phyloP scores from a whole-genome alignment of 2,797 vertebrate genomes.

The Trematomus bernacchii region DNA sequence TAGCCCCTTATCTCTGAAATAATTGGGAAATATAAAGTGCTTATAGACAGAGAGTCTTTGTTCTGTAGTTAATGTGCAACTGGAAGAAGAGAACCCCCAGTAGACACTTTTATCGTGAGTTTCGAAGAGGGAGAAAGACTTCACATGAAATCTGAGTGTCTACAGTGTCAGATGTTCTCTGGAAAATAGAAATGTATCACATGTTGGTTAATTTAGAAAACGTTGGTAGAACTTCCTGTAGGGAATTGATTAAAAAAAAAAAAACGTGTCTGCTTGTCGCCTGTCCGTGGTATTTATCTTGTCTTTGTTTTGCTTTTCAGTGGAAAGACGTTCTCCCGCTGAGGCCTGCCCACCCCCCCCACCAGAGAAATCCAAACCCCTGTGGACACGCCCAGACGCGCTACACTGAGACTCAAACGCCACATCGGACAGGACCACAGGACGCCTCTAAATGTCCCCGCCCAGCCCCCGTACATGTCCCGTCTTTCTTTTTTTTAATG shows the following conservation, averaged over 20 bases:
- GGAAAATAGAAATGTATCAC: background rate
- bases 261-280: no score
- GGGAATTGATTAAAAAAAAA: no score
- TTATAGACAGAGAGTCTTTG: conserved; percentile 27
- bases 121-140: background rate
- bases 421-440: conserved; percentile 71
- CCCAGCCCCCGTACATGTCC: conserved; percentile 63
- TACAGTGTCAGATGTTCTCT: no score
- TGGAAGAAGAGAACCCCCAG: background rate
- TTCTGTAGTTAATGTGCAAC: conserved; percentile 43
- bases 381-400: conserved; percentile 48
- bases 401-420: conserved; percentile 58
- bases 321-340: conserved; percentile 94
- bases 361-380: conserved; percentile 46
- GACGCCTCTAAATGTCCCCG: conserved; percentile 50
- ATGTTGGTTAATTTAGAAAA: background rate
- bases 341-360: conserved; percentile 54
- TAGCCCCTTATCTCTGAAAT: background rate
- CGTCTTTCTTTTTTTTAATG: conserved; percentile 38
- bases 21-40: background rate
- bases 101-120: no score
- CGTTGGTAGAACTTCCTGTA: background rate
- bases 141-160: background rate
- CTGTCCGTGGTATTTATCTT: no score
- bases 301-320: conserved; percentile 71